Percentiles rank a stretch among this genome's conserved stretches.
Evolutionary conservation across 2,888 invertebrate species (phyloP).

Genomic region (Phengaris alcon): DNA sequence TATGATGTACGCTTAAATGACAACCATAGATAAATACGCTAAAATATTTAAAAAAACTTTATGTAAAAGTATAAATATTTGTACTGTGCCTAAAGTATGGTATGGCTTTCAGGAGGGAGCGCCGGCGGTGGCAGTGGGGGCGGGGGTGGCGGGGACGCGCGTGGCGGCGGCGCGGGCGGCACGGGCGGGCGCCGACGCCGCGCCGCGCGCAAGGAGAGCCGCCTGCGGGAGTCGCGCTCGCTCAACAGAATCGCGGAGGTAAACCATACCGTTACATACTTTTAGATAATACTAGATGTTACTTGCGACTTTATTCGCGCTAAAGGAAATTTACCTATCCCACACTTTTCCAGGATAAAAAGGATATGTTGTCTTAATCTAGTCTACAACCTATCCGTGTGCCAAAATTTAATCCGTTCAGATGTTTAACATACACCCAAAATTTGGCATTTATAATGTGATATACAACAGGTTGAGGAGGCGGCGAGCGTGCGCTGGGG

Average conservation of each 20-base stretch:
- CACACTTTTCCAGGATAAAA: too few species aligned
- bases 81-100: neutral
- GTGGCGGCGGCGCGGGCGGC: slow-evolving; percentile 80
- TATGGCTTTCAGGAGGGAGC: slow-evolving; percentile 38
- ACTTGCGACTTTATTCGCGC: too few species aligned
- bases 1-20: too few species aligned
- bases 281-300: too few species aligned
- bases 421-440: too few species aligned
- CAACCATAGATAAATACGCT: too few species aligned
- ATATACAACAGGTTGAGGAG: slow-evolving; percentile 81
- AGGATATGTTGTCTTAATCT: too few species aligned
- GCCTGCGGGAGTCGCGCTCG: slow-evolving; percentile 89
- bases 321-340: too few species aligned
- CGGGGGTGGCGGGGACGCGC: slow-evolving; percentile 47
- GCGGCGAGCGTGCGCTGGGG: slow-evolving; percentile 74
- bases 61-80: too few species aligned
- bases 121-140: slow-evolving; percentile 40
- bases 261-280: neutral
- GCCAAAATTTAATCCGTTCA: too few species aligned
- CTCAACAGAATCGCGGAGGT: slow-evolving; percentile 89
- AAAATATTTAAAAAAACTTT: too few species aligned
- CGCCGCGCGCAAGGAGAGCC: slow-evolving; percentile 68
- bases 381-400: too few species aligned
- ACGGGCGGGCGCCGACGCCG: slow-evolving; percentile 65
- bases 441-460: neutral